These are phyloP conservation scores for Rhagonycha fulva DNA, from an alignment of 2,888 invertebrate species.

Conservation along the genomic window DNA sequence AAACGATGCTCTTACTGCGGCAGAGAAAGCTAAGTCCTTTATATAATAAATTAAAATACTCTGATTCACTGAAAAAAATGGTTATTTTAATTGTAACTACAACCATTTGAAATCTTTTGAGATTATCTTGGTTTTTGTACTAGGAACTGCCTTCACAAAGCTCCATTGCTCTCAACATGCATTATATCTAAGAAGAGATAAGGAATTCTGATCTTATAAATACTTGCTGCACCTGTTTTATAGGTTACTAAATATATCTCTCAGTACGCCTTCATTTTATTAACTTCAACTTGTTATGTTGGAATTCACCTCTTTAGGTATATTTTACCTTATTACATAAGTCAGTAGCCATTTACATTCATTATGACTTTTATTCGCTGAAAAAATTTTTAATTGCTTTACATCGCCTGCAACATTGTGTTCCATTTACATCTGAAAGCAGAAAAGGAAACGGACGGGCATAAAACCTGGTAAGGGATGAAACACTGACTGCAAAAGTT, in stretches of 20 bases:
- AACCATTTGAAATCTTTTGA: neutral
- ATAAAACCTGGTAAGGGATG: neutral
- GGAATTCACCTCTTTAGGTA: conserved; percentile 10
- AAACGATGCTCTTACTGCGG: neutral
- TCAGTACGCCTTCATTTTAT: conserved; percentile 19
- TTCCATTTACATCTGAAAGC: neutral
- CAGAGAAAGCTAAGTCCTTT: neutral
- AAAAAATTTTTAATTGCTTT: neutral
- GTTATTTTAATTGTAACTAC: neutral
- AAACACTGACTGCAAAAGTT: neutral
- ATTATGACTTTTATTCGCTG: neutral
- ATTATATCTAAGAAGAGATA: conserved; percentile 24
- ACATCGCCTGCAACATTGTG: neutral
- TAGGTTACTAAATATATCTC: conserved; percentile 28
- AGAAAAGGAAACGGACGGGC: neutral
- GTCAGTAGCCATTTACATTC: neutral
- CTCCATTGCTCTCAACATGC: neutral
- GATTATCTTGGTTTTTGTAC: neutral
- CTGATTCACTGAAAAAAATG: neutral
- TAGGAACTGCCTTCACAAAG: neutral
- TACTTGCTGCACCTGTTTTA: conserved; percentile 34
- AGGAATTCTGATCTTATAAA: conserved; percentile 35
- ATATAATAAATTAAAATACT: neutral
- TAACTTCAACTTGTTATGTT: conserved; percentile 19
- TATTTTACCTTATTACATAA: conserved; percentile 1